phyloP scores from a whole-genome alignment of 92 coral and sea anemone species.

The Epizoanthus scotinus region DNA sequence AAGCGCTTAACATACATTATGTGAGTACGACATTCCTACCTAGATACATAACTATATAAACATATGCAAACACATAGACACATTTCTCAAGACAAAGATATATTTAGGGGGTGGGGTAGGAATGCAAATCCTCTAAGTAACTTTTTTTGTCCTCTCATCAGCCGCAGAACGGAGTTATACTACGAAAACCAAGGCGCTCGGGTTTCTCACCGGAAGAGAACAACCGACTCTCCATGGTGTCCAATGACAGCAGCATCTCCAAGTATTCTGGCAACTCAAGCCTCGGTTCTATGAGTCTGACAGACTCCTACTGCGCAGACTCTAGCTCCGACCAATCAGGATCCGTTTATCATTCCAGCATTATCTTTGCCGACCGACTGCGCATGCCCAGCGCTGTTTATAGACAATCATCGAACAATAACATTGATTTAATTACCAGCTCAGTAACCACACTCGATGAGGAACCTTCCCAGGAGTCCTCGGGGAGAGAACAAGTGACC shows the following conservation, averaged over 20 bases:
- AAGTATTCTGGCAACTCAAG: constrained; percentile 78
- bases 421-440: constrained; percentile 50
- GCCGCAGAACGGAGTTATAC: constrained; percentile 46
- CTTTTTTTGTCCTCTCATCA: not conserved
- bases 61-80: too few relatives aligned
- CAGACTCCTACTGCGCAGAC: constrained; percentile 83
- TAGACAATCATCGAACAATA: constrained; percentile 67
- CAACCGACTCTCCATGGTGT: constrained; percentile 77
- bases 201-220: constrained; percentile 49
- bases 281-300: constrained; percentile 82
- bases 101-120: too few relatives aligned
- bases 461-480: constrained; percentile 37
- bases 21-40: too few relatives aligned
- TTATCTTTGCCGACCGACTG: constrained; percentile 59
- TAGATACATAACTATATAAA: too few relatives aligned
- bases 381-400: constrained; percentile 63
- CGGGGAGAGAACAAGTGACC: not conserved
- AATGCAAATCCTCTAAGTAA: too few relatives aligned
- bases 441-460: constrained; percentile 67
- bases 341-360: constrained; percentile 56
- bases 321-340: constrained; percentile 86
- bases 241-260: constrained; percentile 85
- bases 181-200: constrained; percentile 53
- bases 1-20: too few relatives aligned
- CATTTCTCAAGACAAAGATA: too few relatives aligned